Evolutionary conservation across 2,888 invertebrate species (phyloP), one percentile per base, ranked within the genome.

Genomic region (Meganola albula): DNA sequence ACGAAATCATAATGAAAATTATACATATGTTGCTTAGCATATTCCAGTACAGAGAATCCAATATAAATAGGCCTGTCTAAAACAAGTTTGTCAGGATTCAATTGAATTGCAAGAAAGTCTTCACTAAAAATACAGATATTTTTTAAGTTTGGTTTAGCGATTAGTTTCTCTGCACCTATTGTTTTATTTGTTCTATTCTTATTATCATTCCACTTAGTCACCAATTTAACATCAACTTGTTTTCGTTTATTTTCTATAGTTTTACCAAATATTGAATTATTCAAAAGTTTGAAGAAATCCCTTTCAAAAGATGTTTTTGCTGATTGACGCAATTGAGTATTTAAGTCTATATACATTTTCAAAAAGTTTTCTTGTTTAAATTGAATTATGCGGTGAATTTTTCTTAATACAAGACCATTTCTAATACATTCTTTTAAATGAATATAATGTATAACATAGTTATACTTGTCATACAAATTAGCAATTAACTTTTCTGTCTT

Each of bases 331-430:
- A 27, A 5, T 7, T 4, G 16, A 4, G 27, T 27, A 18, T 27
- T 27, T 18, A 27, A 18, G 4, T 34, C 37, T 13, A 63, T 45
- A 38, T 56, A 58, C 12, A 41, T 31, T 30, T 57, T 49, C 18
- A 67, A 27, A 59, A 53, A 70, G 12, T 34, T 16, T 2, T 48
- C 50, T 52, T 65, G 63, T 10, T 40, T 31, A 37, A 65, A 66
- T 13, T 34, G 10, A 8, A 67, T 23, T 7, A 58, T 39, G 7
- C 55, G 30, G 35, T 63, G 58, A 10, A 64, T 52, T 49, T 59
- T 63, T 16, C 12, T 38, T 27, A 41, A 20, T 10, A 36, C 14
- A 2, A 40, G 16, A n/a, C 12, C 23, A 8, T 24, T 24, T 24
- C 12, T 24, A 5, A 24, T 8, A 24, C 24, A 24, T 24, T 24